A percentile compares a stretch with the other conserved stretches of the same genome.
phyloP scores from a whole-genome alignment of 2,888 invertebrate genomes.

The Lissonota sp. region DNA sequence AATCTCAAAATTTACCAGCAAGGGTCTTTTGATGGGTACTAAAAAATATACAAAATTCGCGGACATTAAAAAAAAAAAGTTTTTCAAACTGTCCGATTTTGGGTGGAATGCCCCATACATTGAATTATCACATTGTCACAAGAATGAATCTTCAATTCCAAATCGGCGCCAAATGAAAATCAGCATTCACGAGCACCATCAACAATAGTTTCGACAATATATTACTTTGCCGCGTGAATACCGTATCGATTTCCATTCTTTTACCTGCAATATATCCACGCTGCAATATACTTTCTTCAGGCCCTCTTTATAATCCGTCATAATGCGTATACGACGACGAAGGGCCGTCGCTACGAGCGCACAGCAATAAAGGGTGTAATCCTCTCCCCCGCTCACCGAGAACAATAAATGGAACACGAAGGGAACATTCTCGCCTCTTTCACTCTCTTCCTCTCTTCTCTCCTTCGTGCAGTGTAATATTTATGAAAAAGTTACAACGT shows the following conservation, averaged over 20 bases:
- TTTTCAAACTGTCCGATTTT: no score
- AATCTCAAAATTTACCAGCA: no score
- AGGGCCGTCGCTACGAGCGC: neutral
- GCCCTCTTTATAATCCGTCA: conserved; percentile 9
- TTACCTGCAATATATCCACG: conserved; percentile 21
- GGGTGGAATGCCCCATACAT: no score
- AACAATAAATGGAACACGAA: conserved; percentile 35
- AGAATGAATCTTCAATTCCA: no score
- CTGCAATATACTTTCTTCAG: conserved; percentile 5
- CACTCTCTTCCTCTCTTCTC: neutral
- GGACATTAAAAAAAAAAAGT: no score
- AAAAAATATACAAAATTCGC: no score
- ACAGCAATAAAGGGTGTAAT: neutral
- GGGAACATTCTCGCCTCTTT: neutral
- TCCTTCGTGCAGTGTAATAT: conserved; percentile 9
- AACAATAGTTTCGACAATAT: neutral
- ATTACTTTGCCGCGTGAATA: neutral
- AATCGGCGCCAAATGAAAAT: conserved; percentile 9
- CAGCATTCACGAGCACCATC: conserved; percentile 1
- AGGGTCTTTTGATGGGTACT: no score
- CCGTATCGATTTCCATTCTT: conserved; percentile 23
- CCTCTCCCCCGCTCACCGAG: neutral
- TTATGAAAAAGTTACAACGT: conserved; percentile 18
- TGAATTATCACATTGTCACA: no score
- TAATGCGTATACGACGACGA: conserved; percentile 19